Conservation (phyloP, 2,797 vertebrate species). For the Toxotes lorentzi region DNA sequence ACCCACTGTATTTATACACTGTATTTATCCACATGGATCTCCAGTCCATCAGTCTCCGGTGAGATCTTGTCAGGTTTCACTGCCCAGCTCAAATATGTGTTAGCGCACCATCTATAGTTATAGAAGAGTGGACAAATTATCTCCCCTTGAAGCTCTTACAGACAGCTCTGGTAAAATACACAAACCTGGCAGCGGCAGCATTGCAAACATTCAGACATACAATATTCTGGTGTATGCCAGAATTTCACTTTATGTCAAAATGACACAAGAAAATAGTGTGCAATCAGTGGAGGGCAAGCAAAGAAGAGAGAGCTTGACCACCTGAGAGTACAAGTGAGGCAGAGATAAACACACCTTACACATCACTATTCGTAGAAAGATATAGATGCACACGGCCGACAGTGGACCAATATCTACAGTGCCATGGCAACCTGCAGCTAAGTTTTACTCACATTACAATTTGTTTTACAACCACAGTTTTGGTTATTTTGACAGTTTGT, state of each 20-base stretch:
- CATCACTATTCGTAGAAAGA: background rate
- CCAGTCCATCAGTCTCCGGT: background rate
- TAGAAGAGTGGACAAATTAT: conserved; percentile 28
- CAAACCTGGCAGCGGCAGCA: conserved; percentile 21
- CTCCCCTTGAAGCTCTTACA: conserved; percentile 9
- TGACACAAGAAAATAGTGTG: conserved; percentile 1
- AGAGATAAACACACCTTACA: background rate
- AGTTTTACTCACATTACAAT: background rate
- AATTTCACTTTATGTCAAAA: conserved; percentile 36
- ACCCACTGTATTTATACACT: background rate
- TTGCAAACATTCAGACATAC: conserved; percentile 9
- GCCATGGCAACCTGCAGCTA: background rate
- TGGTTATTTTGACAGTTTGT: background rate
- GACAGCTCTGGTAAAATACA: conserved; percentile 9
- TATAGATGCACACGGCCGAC: background rate
- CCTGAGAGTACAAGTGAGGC: conserved; percentile 15
- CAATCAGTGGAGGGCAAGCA: background rate
- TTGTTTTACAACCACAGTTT: background rate
- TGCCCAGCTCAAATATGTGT: conserved; percentile 14
- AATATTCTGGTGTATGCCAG: background rate
- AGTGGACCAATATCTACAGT: background rate
- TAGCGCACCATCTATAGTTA: conserved; percentile 3
- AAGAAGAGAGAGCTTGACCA: background rate
- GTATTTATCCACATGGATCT: conserved; percentile 3
- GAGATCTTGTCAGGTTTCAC: conserved; percentile 8